Conservation (phyloP, 2,113 vertebrate species). For the Phycodurus eques region DNA sequence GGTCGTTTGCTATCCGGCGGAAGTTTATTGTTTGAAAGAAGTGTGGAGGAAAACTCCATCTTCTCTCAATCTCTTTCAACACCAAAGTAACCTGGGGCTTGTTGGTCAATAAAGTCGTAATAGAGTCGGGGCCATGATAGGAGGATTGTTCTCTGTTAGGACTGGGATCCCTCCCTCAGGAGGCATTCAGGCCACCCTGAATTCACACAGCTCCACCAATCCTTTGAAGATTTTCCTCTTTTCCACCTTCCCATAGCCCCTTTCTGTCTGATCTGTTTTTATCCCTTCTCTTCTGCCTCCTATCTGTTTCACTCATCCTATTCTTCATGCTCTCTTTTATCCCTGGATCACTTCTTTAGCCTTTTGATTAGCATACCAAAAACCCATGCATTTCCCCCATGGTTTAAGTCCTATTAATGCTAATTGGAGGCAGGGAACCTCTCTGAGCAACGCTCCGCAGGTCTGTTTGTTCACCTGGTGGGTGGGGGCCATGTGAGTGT, state of each 20-base stretch:
- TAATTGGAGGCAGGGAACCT: slow-evolving; percentile 72
- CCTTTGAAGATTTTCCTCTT: slow-evolving; percentile 70
- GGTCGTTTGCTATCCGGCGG: slow-evolving; percentile 39
- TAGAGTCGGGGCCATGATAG: slow-evolving; percentile 34
- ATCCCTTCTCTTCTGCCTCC: slow-evolving; percentile 56
- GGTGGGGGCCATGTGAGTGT: slow-evolving; percentile 41
- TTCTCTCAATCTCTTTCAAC: slow-evolving; percentile 58
- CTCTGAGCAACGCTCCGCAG: slow-evolving; percentile 49
- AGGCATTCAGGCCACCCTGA: slow-evolving; percentile 65
- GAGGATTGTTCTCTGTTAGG: slow-evolving; percentile 37
- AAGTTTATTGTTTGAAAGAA: slow-evolving; percentile 58
- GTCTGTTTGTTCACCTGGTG: slow-evolving; percentile 71
- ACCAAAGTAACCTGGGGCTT: slow-evolving; percentile 50
- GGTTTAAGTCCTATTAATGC: slow-evolving; percentile 74
- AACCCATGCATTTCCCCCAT: slow-evolving; percentile 63
- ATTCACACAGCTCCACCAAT: slow-evolving; percentile 45
- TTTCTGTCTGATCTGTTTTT: slow-evolving; percentile 67
- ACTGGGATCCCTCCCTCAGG: slow-evolving; percentile 40
- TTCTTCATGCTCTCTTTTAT: slow-evolving; percentile 71
- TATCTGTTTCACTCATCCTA: slow-evolving; percentile 62
- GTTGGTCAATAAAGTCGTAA: slow-evolving; percentile 63
- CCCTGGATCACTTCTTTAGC: slow-evolving; percentile 63
- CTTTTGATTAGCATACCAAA: slow-evolving; percentile 73
- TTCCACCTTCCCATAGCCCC: slow-evolving; percentile 49
- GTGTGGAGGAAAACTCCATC: slow-evolving; percentile 35